Evolutionary conservation across 2,113 vertebrate genomes (phyloP).

Genomic region (Anarhynchus alexandrinus): DNA sequence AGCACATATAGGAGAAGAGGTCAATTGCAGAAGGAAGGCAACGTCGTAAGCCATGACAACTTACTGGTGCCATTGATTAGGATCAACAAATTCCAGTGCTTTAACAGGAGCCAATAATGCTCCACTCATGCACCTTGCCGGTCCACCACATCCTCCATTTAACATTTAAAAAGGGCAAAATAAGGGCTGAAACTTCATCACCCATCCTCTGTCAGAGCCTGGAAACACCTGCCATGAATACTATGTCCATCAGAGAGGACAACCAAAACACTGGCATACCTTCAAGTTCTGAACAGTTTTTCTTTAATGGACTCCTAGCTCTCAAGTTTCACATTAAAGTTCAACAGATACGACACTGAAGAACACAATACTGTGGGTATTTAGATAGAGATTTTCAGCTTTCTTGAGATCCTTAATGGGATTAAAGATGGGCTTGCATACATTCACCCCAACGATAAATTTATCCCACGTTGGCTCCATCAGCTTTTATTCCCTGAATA

Average conservation of each 20-base stretch:
- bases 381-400: not conserved
- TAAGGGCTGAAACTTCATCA: not conserved
- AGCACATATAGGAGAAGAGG: not conserved
- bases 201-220: not conserved
- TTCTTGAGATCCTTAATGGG: not conserved
- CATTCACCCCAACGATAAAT: not conserved
- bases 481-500: not conserved
- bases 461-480: not conserved
- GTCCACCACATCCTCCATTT: not conserved
- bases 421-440: not conserved
- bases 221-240: not conserved
- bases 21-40: not conserved
- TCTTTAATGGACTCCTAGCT: not conserved
- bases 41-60: too few relatives aligned
- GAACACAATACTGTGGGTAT: not conserved
- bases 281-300: not conserved
- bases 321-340: not conserved
- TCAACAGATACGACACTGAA: not conserved
- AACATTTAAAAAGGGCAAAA: not conserved
- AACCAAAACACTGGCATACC: not conserved
- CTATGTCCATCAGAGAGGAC: fast-evolving
- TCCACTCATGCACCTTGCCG: not conserved
- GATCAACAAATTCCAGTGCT: not conserved
- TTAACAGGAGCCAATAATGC: not conserved
- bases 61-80: not conserved